Percentiles rank a stretch among this genome's conserved stretches.
These are phyloP conservation scores for Myotis brandtii DNA, from an alignment of 2,113 vertebrate species.

Conservation along the genomic window DNA sequence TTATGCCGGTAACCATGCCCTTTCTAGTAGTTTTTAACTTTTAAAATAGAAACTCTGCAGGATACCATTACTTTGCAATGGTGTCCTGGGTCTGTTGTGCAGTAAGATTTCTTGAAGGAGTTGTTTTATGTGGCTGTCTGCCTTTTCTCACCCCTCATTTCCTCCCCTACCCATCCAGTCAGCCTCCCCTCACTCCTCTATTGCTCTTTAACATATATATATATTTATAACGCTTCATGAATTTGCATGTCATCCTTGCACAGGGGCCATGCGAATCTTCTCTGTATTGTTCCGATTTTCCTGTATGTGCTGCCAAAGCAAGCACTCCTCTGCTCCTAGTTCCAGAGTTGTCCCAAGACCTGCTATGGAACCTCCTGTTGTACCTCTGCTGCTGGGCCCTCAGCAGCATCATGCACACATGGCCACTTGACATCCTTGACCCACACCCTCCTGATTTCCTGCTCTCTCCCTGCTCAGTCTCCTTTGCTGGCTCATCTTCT, in stretches of 20 bases:
- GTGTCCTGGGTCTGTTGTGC: background rate
- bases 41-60: background rate
- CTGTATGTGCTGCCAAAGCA: too few relatives aligned
- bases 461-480: background rate
- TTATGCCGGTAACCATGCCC: background rate
- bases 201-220: too few relatives aligned
- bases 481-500: background rate
- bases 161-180: background rate
- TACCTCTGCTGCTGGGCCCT: background rate
- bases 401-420: background rate
- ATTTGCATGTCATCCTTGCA: too few relatives aligned
- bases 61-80: too few relatives aligned
- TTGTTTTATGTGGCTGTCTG: background rate
- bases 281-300: too few relatives aligned
- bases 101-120: background rate
- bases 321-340: background rate
- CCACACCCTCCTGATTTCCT: background rate
- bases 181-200: background rate
- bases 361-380: fast-evolving
- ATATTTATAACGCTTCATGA: too few relatives aligned
- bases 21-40: background rate
- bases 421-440: fast-evolving
- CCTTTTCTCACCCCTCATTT: background rate
- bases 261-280: too few relatives aligned
- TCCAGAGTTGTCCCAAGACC: background rate